Evolutionary conservation across 2,797 vertebrate genomes (phyloP).

Genomic region (Uromys caudimaculatus): DNA sequence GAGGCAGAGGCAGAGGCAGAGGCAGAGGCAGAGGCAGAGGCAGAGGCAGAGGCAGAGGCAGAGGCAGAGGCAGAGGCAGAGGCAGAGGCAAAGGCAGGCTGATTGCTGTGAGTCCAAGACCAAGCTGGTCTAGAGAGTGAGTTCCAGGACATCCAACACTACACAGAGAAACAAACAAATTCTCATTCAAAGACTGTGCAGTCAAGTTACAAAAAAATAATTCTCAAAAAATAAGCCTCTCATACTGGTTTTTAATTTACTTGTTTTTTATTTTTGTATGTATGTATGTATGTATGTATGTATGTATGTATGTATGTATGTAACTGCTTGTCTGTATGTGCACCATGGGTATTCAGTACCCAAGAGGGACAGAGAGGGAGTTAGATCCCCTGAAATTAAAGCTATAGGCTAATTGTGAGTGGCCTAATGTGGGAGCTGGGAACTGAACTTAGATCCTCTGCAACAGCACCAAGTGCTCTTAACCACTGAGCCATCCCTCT

Average conservation of each 20-base stretch:
- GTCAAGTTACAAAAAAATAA: neutral
- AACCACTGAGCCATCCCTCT: too few relatives aligned
- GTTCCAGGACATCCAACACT: neutral
- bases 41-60: neutral
- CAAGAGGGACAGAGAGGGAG: neutral
- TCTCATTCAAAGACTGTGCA: neutral
- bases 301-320: neutral
- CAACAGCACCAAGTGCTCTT: too few relatives aligned
- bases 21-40: neutral
- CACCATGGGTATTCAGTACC: neutral
- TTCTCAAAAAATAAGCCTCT: neutral
- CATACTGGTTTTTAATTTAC: neutral
- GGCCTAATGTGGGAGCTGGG: too few relatives aligned
- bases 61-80: too few relatives aligned
- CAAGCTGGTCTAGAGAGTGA: neutral
- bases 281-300: neutral
- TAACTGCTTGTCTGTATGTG: neutral
- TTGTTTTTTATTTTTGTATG: neutral
- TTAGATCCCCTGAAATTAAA: neutral
- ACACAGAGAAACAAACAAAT: neutral
- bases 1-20: neutral
- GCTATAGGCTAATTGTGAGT: neutral
- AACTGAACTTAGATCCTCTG: too few relatives aligned
- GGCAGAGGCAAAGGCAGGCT: neutral
- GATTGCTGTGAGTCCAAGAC: neutral